phyloP scores from a whole-genome alignment of 2,888 invertebrate species.

The Ectemnius cavifrons region DNA sequence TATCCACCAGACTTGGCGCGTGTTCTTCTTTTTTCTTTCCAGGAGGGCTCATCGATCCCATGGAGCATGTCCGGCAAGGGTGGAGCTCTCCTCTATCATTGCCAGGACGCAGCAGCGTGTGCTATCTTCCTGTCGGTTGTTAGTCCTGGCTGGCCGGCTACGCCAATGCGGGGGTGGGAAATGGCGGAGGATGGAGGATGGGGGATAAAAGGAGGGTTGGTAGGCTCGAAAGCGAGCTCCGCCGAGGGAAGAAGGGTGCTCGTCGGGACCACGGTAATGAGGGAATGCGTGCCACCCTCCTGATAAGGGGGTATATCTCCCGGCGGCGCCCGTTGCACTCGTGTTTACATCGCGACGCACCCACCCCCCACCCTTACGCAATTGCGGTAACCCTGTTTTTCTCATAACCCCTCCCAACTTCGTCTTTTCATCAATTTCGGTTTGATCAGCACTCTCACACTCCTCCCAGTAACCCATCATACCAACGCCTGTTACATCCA shows the following conservation, averaged over 20 bases:
- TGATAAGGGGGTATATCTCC: slow-evolving; percentile 67
- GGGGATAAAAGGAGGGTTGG: slow-evolving; percentile 38
- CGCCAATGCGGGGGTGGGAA: slow-evolving; percentile 24
- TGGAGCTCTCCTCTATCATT: too few species aligned
- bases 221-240: not conserved
- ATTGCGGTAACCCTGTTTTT: slow-evolving; percentile 19
- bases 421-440: slow-evolving; percentile 36
- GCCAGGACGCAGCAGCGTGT: slow-evolving; percentile 46
- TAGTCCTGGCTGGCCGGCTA: slow-evolving; percentile 25
- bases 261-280: slow-evolving; percentile 62
- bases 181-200: slow-evolving; percentile 7
- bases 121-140: slow-evolving; percentile 58
- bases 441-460: slow-evolving; percentile 12
- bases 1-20: slow-evolving; percentile 30
- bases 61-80: too few species aligned
- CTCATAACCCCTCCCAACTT: not conserved
- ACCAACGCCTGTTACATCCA: not conserved
- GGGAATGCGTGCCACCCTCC: slow-evolving; percentile 65
- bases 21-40: too few species aligned
- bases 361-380: slow-evolving; percentile 43
- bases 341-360: slow-evolving; percentile 57
- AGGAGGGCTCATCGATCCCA: too few species aligned
- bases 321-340: slow-evolving; percentile 46
- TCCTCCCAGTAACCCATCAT: not conserved
- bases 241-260: slow-evolving; percentile 28